Evolutionary conservation across 1,140 invertebrate genomes (phyloP).

Genomic region (Melitaea cinxia): DNA sequence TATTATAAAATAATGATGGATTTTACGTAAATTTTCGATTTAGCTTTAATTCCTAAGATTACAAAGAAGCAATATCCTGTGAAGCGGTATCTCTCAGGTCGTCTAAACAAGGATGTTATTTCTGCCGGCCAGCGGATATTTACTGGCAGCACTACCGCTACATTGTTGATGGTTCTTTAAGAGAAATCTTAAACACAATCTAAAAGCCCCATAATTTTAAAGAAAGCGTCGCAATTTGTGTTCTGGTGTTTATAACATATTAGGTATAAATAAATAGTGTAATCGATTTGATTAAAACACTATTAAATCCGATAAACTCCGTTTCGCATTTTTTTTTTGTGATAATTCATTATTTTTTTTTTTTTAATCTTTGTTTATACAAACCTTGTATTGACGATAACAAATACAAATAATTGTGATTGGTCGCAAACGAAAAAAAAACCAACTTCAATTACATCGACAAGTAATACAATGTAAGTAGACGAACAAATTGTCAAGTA

Average conservation of each 20-base stretch:
- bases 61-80: not conserved
- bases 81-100: not conserved
- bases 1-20: too few species aligned
- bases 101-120: conserved; percentile 13
- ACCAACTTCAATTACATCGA: too few species aligned
- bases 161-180: conserved; percentile 6
- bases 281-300: not conserved
- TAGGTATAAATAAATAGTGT: too few species aligned
- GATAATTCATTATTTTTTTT: too few species aligned
- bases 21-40: not conserved
- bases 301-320: not conserved
- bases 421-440: too few species aligned
- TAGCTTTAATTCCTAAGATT: not conserved
- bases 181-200: not conserved
- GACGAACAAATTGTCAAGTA: too few species aligned
- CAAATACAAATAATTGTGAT: too few species aligned
- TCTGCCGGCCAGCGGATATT: conserved; percentile 1
- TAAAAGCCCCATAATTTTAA: not conserved
- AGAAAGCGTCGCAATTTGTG: not conserved
- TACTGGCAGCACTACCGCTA: not conserved
- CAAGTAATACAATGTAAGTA: too few species aligned
- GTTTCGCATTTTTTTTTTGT: too few species aligned
- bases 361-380: too few species aligned
- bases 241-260: not conserved
- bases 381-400: too few species aligned